phyloP scores from a whole-genome alignment of 2,888 invertebrate genomes.

The Callosobruchus maculatus region DNA sequence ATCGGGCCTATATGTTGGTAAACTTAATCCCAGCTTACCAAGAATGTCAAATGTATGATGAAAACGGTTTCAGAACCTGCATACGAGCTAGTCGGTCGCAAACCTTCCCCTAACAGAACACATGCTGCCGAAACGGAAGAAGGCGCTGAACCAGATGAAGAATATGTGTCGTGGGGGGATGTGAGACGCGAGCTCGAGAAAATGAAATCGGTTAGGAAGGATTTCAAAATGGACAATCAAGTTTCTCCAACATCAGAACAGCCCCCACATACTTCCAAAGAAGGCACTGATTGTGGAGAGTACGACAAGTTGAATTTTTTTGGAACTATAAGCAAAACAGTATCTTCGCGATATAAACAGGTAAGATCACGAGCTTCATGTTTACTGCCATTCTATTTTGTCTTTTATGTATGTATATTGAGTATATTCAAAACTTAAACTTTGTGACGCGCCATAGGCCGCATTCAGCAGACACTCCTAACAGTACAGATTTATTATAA shows the following conservation, averaged over 20 bases:
- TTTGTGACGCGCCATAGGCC: too few relatives aligned
- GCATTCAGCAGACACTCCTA: too few relatives aligned
- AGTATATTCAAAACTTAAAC: too few relatives aligned
- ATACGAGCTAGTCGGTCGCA: constrained; percentile 44
- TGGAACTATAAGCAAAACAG: constrained; percentile 67
- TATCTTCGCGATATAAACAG: constrained; percentile 66
- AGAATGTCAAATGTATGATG: too few relatives aligned
- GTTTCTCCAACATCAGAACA: constrained; percentile 34
- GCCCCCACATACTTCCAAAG: constrained; percentile 52
- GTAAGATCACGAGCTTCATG: constrained; percentile 41
- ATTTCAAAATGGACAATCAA: constrained; percentile 26
- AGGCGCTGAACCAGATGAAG: constrained; percentile 34
- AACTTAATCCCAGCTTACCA: too few relatives aligned
- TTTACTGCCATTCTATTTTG: background rate
- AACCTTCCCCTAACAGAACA: background rate
- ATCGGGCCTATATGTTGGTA: too few relatives aligned
- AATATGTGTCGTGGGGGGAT: constrained; percentile 49
- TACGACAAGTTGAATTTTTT: constrained; percentile 82
- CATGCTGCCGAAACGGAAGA: background rate
- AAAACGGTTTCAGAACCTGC: constrained; percentile 22
- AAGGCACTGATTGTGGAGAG: constrained; percentile 39
- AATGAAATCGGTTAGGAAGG: background rate
- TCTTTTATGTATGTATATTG: too few relatives aligned
- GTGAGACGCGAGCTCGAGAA: constrained; percentile 13
- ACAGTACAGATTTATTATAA: too few relatives aligned